A percentile compares a stretch with the other conserved stretches of the same genome.
phyloP scores from a whole-genome alignment of 2,113 vertebrate genomes.

The Cochlearius cochlearius region DNA sequence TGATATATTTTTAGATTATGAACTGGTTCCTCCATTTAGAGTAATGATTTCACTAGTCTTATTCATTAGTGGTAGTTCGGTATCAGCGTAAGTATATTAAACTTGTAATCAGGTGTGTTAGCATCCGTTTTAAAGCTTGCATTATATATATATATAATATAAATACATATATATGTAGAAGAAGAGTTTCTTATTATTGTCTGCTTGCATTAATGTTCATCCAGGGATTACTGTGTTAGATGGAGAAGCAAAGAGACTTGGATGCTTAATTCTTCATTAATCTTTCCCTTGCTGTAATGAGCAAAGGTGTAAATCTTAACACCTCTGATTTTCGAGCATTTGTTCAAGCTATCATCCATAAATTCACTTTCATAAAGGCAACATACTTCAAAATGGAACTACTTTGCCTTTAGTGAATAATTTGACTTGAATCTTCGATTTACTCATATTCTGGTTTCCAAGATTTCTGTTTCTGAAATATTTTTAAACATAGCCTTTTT shows the following conservation, averaged over 20 bases:
- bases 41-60: background rate
- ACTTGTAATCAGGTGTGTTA: background rate
- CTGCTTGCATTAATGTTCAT: constrained; percentile 64
- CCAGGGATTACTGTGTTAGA: constrained; percentile 51
- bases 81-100: background rate
- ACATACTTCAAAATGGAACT: constrained; percentile 53
- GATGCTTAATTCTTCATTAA: constrained; percentile 76
- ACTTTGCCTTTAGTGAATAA: constrained; percentile 16
- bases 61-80: background rate
- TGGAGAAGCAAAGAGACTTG: constrained; percentile 56
- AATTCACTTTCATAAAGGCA: constrained; percentile 54
- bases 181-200: constrained; percentile 22
- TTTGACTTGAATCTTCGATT: constrained; percentile 42
- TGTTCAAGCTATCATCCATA: constrained; percentile 63
- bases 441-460: constrained; percentile 47
- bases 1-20: background rate
- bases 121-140: background rate
- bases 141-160: background rate
- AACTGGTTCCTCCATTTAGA: background rate
- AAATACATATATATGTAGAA: background rate
- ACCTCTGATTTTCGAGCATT: constrained; percentile 67
- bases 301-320: constrained; percentile 77
- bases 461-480: constrained; percentile 2
- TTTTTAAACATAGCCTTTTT: background rate
- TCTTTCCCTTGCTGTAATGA: constrained; percentile 72